Percentiles rank a stretch among this genome's conserved stretches.
These are phyloP conservation scores for Rhodeus uyekii DNA, from an alignment of 2,797 vertebrate genomes.

Conservation along the genomic window DNA sequence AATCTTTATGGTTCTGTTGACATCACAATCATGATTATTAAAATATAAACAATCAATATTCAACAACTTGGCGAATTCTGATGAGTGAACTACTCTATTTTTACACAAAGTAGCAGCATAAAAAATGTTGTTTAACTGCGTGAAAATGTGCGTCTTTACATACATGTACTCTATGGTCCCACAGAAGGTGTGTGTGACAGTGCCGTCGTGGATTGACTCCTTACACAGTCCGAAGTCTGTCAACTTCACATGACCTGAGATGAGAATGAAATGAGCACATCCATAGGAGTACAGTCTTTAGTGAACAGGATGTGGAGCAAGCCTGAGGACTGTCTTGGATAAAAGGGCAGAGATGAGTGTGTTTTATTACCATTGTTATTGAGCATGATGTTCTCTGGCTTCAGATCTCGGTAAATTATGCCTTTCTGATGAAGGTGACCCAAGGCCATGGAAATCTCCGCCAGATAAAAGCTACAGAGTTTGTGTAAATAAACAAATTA, in stretches of 20 bases:
- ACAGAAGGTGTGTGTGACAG: conserved; percentile 90
- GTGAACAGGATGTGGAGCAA: neutral
- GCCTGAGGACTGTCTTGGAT: neutral
- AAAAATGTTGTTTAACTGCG: neutral
- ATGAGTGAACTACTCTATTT: neutral
- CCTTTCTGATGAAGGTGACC: conserved; percentile 90
- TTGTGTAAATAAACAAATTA: neutral
- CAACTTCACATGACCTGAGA: conserved; percentile 85
- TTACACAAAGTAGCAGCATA: neutral
- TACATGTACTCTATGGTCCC: conserved; percentile 94
- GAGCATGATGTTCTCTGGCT: conserved; percentile 87
- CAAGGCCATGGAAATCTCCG: conserved; percentile 90
- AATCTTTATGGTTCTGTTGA: neutral
- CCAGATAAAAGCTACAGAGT: conserved; percentile 84
- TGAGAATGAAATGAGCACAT: neutral
- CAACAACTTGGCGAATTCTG: neutral
- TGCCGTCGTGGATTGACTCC: conserved; percentile 89
- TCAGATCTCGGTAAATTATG: conserved; percentile 85
- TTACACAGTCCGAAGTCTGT: conserved; percentile 91
- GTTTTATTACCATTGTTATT: conserved; percentile 85
- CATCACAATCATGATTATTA: neutral
- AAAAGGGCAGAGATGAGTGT: conserved; percentile 5
- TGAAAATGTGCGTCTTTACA: conserved; percentile 57
- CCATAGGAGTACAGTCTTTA: neutral
- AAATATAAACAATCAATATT: neutral